A percentile compares a stretch with the other conserved stretches of the same genome.
These are phyloP conservation scores for Catharus ustulatus DNA, from an alignment of 2,797 vertebrate genomes.

Conservation along the genomic window DNA sequence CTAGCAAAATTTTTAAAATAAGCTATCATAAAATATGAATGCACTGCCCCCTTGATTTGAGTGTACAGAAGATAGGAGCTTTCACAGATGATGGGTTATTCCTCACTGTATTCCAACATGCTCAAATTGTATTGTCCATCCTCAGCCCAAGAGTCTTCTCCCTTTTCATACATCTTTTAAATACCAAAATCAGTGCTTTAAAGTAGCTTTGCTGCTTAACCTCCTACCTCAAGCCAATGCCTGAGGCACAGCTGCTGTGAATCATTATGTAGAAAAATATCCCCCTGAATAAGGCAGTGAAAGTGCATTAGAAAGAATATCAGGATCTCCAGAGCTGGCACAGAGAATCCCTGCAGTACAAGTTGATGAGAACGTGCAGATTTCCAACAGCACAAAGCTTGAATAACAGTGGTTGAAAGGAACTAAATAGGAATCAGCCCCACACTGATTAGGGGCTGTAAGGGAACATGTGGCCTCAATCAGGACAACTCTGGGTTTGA, in stretches of 20 bases:
- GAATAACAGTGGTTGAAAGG: conserved; percentile 56
- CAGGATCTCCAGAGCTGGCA: background rate
- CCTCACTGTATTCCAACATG: background rate
- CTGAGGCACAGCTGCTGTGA: background rate
- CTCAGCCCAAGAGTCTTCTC: background rate
- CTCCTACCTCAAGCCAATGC: background rate
- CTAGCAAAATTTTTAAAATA: background rate
- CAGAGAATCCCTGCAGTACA: background rate
- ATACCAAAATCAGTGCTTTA: background rate
- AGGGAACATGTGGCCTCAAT: conserved; percentile 61
- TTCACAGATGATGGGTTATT: background rate
- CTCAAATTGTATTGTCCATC: background rate
- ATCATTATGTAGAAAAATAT: conserved; percentile 34
- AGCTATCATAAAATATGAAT: background rate
- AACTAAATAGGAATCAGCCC: conserved; percentile 47
- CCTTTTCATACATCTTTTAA: background rate
- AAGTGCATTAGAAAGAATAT: background rate
- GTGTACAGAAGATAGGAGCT: background rate
- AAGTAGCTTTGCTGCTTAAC: background rate
- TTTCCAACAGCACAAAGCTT: conserved; percentile 56
- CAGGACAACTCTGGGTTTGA: background rate
- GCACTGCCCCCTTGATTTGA: background rate
- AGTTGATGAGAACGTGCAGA: background rate
- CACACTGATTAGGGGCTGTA: conserved; percentile 14
- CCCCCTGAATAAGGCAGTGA: background rate